Evolutionary conservation across 1,140 invertebrate species (phyloP).

Genomic region (Sesamia nonagrioides): DNA sequence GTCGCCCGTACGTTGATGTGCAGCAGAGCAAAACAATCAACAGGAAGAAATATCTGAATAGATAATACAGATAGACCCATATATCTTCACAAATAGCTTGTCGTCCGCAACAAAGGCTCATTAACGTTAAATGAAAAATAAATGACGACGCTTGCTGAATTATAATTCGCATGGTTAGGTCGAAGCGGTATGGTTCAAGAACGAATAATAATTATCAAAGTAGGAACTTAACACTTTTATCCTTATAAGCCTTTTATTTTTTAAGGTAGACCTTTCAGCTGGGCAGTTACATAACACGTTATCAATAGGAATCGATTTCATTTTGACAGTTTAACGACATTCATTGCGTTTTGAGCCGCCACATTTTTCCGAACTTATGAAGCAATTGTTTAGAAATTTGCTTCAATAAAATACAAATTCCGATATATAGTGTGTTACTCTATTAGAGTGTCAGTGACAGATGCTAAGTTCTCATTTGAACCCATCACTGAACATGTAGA

Average conservation of each 20-base stretch:
- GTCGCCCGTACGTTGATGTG: background rate
- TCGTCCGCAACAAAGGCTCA: constrained; percentile 2
- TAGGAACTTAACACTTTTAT: background rate
- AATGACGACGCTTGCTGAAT: constrained; percentile 31
- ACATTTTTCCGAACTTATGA: too few species aligned
- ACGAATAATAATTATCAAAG: background rate
- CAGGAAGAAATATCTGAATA: constrained; percentile 3
- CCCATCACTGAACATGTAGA: too few species aligned
- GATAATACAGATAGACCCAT: background rate
- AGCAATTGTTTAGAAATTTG: too few species aligned
- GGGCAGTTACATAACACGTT: too few species aligned
- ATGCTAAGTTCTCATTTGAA: too few species aligned
- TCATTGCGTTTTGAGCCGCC: too few species aligned
- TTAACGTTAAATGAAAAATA: constrained; percentile 40
- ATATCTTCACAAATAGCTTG: constrained; percentile 13
- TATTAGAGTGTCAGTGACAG: too few species aligned
- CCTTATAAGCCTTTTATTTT: background rate
- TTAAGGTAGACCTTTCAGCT: background rate
- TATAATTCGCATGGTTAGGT: constrained; percentile 32
- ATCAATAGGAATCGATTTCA: too few species aligned
- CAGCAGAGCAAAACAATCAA: background rate
- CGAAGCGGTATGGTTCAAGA: background rate
- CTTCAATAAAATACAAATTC: too few species aligned
- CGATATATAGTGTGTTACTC: too few species aligned
- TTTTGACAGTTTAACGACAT: too few species aligned